A percentile compares a stretch with the other conserved stretches of the same genome.
phyloP scores from a whole-genome alignment of 1,140 invertebrate species.

The Neodiprion pinetum region DNA sequence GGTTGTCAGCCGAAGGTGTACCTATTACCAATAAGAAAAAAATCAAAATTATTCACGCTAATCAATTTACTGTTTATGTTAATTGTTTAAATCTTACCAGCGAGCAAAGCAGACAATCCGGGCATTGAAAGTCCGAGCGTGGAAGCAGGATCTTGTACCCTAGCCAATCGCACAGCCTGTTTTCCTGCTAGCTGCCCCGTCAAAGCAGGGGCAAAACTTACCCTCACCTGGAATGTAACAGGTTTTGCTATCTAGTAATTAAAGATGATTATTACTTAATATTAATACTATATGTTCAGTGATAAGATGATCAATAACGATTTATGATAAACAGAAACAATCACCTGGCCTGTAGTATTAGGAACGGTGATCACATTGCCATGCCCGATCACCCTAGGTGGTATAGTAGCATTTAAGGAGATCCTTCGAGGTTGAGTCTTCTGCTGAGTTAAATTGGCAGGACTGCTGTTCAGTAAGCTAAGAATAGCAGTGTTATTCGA shows the following conservation, averaged over 20 bases:
- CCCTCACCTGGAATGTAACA: slow-evolving; percentile 45
- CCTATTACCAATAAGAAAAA: slow-evolving; percentile 60
- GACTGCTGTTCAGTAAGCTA: slow-evolving; percentile 76
- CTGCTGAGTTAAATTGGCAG: slow-evolving; percentile 63
- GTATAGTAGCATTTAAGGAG: slow-evolving; percentile 54
- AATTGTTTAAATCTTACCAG: slow-evolving; percentile 45
- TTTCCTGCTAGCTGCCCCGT: slow-evolving; percentile 53
- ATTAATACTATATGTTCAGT: too few species aligned
- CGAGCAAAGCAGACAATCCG: slow-evolving; percentile 62
- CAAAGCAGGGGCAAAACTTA: slow-evolving; percentile 55
- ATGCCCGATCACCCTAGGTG: slow-evolving; percentile 55
- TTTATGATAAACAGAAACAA: not conserved
- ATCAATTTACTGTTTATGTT: slow-evolving; percentile 9
- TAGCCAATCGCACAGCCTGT: slow-evolving; percentile 55
- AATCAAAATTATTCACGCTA: slow-evolving; percentile 10
- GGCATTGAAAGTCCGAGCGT: slow-evolving; percentile 63
- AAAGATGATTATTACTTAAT: too few species aligned
- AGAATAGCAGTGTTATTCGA: slow-evolving; percentile 73
- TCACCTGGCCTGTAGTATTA: slow-evolving; percentile 56
- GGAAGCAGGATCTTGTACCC: slow-evolving; percentile 56
- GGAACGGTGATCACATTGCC: slow-evolving; percentile 59
- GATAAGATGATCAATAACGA: too few species aligned
- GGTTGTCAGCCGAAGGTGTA: slow-evolving; percentile 68
- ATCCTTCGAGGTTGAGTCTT: slow-evolving; percentile 54
- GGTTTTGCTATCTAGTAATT: not conserved